phyloP scores from a whole-genome alignment of 92 coral and sea anemone genomes.

The Parazoanthus darwini region DNA sequence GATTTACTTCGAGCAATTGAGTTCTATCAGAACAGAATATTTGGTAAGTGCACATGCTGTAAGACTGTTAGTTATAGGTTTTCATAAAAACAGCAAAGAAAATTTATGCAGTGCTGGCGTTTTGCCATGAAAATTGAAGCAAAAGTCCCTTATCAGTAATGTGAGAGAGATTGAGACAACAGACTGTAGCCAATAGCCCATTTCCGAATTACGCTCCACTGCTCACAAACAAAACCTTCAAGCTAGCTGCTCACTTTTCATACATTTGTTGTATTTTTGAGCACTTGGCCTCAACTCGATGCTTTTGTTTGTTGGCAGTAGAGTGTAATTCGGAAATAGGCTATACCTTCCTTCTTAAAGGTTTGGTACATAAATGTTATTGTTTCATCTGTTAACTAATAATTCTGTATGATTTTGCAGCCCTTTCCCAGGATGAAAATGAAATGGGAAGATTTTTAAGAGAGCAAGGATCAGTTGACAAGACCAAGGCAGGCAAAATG shows the following conservation, averaged over 20 bases:
- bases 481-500: constrained; percentile 99
- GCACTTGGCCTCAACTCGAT: too few species aligned
- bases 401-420: constrained; percentile 45
- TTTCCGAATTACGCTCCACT: too few species aligned
- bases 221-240: too few species aligned
- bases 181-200: too few species aligned
- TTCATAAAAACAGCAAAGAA: not conserved
- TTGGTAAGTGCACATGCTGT: constrained; percentile 67
- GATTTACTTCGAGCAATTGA: constrained; percentile 93
- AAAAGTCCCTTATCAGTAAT: too few species aligned
- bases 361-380: not conserved
- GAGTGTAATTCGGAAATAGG: too few species aligned
- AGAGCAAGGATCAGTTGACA: constrained; percentile 95
- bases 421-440: constrained; percentile 99
- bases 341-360: not conserved
- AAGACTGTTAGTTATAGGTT: not conserved
- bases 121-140: too few species aligned
- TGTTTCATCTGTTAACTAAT: not conserved
- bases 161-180: too few species aligned
- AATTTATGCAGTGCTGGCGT: too few species aligned
- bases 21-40: constrained; percentile 96
- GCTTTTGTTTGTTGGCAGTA: too few species aligned
- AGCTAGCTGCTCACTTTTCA: too few species aligned
- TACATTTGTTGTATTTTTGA: too few species aligned
- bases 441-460: constrained; percentile 97